These are phyloP conservation scores for Sylvilagus bachmani DNA, from an alignment of 2,113 vertebrate species.

Conservation along the genomic window DNA sequence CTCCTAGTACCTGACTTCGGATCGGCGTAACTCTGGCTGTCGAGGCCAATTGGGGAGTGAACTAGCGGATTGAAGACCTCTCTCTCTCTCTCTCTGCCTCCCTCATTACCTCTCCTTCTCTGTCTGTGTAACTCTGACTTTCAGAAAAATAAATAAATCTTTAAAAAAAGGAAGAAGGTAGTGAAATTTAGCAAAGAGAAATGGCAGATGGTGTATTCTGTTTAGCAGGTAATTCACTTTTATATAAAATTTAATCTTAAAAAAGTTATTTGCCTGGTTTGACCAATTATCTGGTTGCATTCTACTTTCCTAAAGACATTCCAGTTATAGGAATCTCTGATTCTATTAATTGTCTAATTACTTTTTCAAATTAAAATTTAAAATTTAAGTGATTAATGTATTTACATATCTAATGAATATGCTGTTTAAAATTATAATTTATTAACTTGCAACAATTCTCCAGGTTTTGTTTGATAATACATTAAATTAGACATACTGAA, in stretches of 20 bases:
- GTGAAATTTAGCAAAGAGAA: constrained; percentile 19
- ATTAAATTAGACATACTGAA: neutral
- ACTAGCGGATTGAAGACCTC: too few relatives aligned
- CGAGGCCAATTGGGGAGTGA: too few relatives aligned
- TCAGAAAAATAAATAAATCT: too few relatives aligned
- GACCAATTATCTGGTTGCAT: neutral
- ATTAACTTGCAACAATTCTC: neutral
- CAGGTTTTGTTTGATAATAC: neutral
- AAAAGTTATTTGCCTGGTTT: neutral
- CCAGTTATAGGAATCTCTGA: neutral
- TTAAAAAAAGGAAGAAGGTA: neutral
- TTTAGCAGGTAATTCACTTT: neutral
- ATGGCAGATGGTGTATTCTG: neutral
- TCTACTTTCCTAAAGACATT: neutral
- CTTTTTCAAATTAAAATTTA: neutral
- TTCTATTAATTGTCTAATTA: neutral
- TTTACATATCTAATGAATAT: neutral
- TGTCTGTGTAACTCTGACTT: too few relatives aligned
- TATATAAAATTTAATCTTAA: neutral
- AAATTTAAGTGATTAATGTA: neutral
- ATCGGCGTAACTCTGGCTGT: too few relatives aligned
- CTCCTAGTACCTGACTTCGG: too few relatives aligned
- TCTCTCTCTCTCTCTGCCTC: too few relatives aligned
- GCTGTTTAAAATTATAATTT: neutral
- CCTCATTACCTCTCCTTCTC: too few relatives aligned